phyloP scores from a whole-genome alignment of 2,888 invertebrate genomes.

The Sinohyriopsis cumingii region DNA sequence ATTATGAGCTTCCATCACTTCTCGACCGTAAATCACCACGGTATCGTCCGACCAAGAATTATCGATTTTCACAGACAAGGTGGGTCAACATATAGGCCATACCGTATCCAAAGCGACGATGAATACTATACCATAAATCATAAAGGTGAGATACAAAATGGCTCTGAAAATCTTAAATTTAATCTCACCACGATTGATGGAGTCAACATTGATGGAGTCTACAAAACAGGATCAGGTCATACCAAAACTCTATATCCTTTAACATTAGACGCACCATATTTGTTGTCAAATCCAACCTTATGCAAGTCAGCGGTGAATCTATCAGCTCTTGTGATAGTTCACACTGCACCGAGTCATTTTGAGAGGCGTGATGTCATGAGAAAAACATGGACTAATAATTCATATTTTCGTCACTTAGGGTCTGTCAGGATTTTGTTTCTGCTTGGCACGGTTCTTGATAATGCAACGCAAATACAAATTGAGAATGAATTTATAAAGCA shows the following conservation, averaged over 20 bases:
- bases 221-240: not conserved
- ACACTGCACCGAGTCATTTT: conserved; percentile 40
- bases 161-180: too few relatives aligned
- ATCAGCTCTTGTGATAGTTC: conserved; percentile 31
- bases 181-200: too few relatives aligned
- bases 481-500: conserved; percentile 33
- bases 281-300: conserved; percentile 22
- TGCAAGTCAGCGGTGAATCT: conserved; percentile 21
- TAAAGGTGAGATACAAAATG: too few relatives aligned
- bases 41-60: too few relatives aligned
- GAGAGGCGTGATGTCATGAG: conserved; percentile 35
- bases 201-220: too few relatives aligned
- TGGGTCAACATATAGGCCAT: too few relatives aligned
- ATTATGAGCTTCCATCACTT: too few relatives aligned
- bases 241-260: conserved; percentile 23
- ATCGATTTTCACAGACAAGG: too few relatives aligned
- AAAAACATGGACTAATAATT: conserved; percentile 44
- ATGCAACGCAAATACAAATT: conserved; percentile 22
- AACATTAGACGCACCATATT: conserved; percentile 19
- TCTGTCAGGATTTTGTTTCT: conserved; percentile 39
- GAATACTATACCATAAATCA: too few relatives aligned
- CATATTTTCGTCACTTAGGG: conserved; percentile 31
- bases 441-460: conserved; percentile 36
- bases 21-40: too few relatives aligned
- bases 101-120: too few relatives aligned